Base-by-base conservation (phyloP, 2,888 invertebrate genomes). In the Drosophila peninsularis region DNA sequence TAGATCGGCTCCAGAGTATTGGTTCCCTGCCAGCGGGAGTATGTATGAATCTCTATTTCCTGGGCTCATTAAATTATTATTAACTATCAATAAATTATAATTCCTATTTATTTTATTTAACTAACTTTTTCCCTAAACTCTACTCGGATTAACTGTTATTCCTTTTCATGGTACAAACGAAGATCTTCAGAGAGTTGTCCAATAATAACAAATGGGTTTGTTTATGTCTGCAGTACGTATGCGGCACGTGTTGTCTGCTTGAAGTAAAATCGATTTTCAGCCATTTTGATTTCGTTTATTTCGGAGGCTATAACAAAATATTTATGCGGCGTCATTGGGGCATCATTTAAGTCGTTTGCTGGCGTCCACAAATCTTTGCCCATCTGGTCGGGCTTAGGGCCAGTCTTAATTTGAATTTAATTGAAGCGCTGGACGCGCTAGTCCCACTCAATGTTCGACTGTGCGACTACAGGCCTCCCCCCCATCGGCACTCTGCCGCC, bases 301-400 rank as follows among this genome's bases (percentile, higher is more conserved):
- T 63, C 60, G 71, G 65, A 66, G 71, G 71, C 75, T 47, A 75
- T 67, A 81, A 71, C 72, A 77, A 79, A 84, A 83, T 85, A 88
- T 84, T 88, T 84, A 88, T 84, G 84, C 88, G 74, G 64, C 66
- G 76, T 85, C 84, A 85, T 82, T 88, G 88, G 82, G 83, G 86
- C 78, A 78, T 84, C 82, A 80, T 84, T 88, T 80, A 72, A 80
- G 75, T 83, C 76, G 65, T 72, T 78, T 75, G 62, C 74, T 62
- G 58, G 39, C 66, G 60, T 52, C 62, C 47, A 65, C 53, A 77
- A 81, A 79, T 81, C 82, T 79, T 60, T 78, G 75, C 50, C 78
- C 78, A 85, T 73, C 83, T 82, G 88, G 70, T 71, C 71, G 73
- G 75, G 80, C 82, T 84, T 82, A 85, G 88, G 47, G 67, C 55